Conservation (phyloP, 2,797 vertebrate species). For the Brachyrhaphis roseni region DNA sequence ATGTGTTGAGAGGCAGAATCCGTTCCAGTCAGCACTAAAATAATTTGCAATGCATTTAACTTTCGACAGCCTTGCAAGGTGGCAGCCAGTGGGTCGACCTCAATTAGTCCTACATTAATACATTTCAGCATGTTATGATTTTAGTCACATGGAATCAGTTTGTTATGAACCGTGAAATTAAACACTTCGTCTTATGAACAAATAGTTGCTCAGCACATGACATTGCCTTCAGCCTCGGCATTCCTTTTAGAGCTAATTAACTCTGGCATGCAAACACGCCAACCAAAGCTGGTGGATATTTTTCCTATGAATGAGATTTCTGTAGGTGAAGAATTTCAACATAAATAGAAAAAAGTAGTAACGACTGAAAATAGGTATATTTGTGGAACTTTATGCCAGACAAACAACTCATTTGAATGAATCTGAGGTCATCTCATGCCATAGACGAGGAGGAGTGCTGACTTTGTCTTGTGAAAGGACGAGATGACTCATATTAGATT, state of each 20-base stretch:
- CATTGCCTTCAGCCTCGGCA: slow-evolving; percentile 2
- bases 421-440: neutral
- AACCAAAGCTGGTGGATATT: neutral
- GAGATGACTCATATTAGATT: neutral
- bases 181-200: slow-evolving; percentile 17
- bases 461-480: neutral
- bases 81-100: slow-evolving; percentile 19
- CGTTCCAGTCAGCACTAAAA: slow-evolving; percentile 9
- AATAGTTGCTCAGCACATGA: slow-evolving; percentile 7
- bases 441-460: neutral
- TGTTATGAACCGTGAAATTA: slow-evolving; percentile 25
- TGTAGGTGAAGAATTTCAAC: neutral
- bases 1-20: slow-evolving; percentile 3
- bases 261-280: neutral
- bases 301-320: neutral
- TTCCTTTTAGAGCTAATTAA: slow-evolving; percentile 6
- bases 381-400: neutral
- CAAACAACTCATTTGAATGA: neutral
- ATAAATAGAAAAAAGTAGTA: neutral
- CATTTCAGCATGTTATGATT: slow-evolving; percentile 18
- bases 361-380: neutral
- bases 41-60: slow-evolving; percentile 9
- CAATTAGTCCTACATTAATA: slow-evolving; percentile 25
- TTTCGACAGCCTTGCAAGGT: slow-evolving; percentile 6
- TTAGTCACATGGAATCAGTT: slow-evolving; percentile 14